Evolutionary conservation across 53 echinoderm and acorn worm genomes (phyloP), one percentile per base, ranked within the genome.

Genomic region (Antedon mediterranea): DNA sequence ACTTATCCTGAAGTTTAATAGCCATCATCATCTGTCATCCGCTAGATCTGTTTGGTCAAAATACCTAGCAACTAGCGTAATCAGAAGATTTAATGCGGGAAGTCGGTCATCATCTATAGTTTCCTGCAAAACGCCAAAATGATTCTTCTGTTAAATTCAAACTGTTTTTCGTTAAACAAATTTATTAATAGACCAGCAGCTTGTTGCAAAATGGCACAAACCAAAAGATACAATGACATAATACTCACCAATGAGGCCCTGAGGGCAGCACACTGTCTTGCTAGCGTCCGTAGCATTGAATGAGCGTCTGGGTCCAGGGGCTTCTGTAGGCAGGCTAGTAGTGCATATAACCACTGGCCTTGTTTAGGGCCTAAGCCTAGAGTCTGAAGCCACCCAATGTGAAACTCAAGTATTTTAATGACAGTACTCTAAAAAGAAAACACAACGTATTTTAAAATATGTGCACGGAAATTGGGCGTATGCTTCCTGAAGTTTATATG

Each of bases 1-100:
- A n/a, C n/a, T n/a, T n/a, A n/a, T n/a, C n/a, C n/a, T n/a, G n/a
- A n/a, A n/a, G n/a, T n/a, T n/a, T n/a, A n/a, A n/a, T n/a, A 37
- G 11, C 37, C 4, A 37, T 37, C 37, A 18, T 93, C 91, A 94
- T 73, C 90, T 83, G 75, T 87, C 90, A 78, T 92, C 88, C 14
- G 88, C 88, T 70, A 98, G 57, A 79, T 98, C 98, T 31, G 90
- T 84, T 76, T 98, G 98, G 71, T 98, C 92, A 81, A 98, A 98
- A 84, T 92, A 93, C 73, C 92, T 85, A 4, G 90, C 86, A 9
- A 98, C 92, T 30, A 98, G 34, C 32, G 82, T 81, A 41, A 98
- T 90, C 4, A 98, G 82, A 27, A 98, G 86, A 75, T 98, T 98
- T 71, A 98, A 81, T 0, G 85, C 79, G 1, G 90, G 79, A 75